Conservation (phyloP, 2,113 vertebrate genomes). For the Scatophagus argus region DNA sequence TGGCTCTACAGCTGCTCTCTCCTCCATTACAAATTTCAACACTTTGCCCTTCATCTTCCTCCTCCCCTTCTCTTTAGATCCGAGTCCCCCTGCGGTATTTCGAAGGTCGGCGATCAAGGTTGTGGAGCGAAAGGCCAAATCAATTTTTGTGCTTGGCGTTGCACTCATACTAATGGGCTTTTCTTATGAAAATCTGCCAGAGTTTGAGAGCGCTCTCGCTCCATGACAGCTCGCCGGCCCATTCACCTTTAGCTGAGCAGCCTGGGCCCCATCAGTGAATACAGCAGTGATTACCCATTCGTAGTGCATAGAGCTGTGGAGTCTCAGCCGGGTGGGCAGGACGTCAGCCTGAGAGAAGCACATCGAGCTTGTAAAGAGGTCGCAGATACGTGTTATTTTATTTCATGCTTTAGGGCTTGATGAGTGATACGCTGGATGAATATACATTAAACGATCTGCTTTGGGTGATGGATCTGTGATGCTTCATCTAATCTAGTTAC, state of each 20-base stretch:
- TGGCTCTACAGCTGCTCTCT: neutral
- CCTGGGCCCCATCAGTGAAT: neutral
- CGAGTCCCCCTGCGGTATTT: conserved; percentile 25
- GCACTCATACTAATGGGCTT: conserved; percentile 56
- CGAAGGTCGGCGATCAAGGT: conserved; percentile 60
- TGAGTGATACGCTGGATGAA: no score
- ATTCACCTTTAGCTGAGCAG: conserved; percentile 46
- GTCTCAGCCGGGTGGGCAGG: conserved; percentile 23
- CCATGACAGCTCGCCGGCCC: conserved; percentile 38
- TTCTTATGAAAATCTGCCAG: conserved; percentile 58
- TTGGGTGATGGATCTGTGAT: no score
- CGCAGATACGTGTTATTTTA: no score
- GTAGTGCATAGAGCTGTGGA: neutral
- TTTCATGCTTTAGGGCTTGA: no score
- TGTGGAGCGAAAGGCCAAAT: conserved; percentile 75
- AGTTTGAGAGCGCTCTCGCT: conserved; percentile 16
- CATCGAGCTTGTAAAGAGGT: conserved; percentile 2
- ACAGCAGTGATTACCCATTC: conserved; percentile 27
- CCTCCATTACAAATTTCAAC: conserved; percentile 33
- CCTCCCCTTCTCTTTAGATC: neutral
- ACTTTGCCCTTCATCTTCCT: neutral
- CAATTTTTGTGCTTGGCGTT: conserved; percentile 50
- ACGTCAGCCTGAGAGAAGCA: neutral
- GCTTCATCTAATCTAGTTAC: no score
- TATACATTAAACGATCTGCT: no score